These are phyloP conservation scores for Bugula neritina DNA, from an alignment of 2,888 invertebrate genomes.

Conservation along the genomic window DNA sequence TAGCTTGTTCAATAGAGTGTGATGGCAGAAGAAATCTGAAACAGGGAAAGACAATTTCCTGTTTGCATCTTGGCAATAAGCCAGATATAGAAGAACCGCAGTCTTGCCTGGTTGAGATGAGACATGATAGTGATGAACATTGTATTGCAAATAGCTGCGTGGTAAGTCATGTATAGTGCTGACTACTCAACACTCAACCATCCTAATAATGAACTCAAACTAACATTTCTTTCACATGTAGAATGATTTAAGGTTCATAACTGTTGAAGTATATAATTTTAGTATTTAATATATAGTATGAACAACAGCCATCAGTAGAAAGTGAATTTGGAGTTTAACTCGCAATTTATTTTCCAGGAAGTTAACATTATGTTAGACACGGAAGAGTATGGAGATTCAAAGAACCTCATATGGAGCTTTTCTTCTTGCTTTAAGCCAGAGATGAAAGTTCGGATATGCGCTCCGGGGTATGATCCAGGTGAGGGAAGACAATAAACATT, in stretches of 20 bases:
- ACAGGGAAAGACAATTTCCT: not conserved
- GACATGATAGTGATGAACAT: not conserved
- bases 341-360: not conserved
- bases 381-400: not conserved
- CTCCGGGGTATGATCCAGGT: too few species aligned
- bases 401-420: not conserved
- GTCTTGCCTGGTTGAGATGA: not conserved
- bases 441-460: not conserved
- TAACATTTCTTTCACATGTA: too few species aligned
- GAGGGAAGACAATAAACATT: too few species aligned
- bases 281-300: too few species aligned
- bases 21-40: not conserved
- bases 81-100: not conserved
- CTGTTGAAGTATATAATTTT: too few species aligned
- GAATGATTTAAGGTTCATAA: too few species aligned
- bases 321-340: too few species aligned
- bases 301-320: too few species aligned
- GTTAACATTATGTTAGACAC: not conserved
- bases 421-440: not conserved
- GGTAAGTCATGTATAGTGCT: too few species aligned
- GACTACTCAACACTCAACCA: too few species aligned
- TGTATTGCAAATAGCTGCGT: not conserved
- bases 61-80: not conserved
- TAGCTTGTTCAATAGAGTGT: not conserved
- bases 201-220: too few species aligned